Evolutionary conservation across 2,113 vertebrate species (phyloP).

Genomic region (Apaloderma vittatum): DNA sequence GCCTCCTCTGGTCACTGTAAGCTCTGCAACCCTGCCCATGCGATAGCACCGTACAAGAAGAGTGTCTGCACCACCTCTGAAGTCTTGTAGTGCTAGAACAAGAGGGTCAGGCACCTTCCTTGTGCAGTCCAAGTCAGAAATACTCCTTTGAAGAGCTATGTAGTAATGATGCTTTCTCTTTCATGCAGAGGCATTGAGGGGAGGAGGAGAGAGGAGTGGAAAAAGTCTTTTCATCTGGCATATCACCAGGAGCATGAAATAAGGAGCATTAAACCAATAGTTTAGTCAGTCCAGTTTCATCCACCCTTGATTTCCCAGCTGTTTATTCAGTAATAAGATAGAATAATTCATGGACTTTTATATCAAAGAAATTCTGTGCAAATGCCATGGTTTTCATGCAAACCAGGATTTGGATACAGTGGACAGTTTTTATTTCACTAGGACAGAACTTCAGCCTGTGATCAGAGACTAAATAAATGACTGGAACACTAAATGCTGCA

Average conservation of each 20-base stretch:
- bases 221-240: neutral
- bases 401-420: neutral
- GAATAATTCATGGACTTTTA: neutral
- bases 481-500: neutral
- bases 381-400: neutral
- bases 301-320: neutral
- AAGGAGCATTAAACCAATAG: neutral
- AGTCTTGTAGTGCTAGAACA: neutral
- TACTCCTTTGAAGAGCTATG: neutral
- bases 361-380: neutral
- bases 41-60: neutral
- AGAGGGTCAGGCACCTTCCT: neutral
- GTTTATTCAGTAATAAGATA: neutral
- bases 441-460: neutral
- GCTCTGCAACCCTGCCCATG: neutral
- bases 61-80: neutral
- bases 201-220: neutral
- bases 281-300: neutral
- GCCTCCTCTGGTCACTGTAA: accelerated
- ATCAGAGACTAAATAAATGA: neutral
- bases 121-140: neutral
- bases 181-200: neutral
- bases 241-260: neutral
- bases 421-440: neutral
- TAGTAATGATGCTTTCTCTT: neutral